Conservation (phyloP, 2,888 invertebrate species). For the Unio delphinus region DNA sequence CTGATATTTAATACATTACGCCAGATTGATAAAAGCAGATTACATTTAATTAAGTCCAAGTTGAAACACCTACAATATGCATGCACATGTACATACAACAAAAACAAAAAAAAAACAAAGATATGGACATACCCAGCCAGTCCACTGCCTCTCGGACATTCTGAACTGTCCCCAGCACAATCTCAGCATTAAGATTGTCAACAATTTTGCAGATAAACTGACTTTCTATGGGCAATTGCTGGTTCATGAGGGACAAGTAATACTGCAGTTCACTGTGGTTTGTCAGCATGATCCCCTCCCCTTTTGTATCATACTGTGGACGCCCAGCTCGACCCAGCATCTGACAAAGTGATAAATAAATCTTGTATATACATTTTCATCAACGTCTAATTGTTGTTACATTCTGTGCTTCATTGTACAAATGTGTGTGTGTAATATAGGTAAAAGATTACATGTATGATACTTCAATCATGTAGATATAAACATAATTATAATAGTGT, state of each 20-base stretch:
- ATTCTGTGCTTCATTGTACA: too few species aligned
- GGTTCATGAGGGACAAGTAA: slow-evolving; percentile 96
- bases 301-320: slow-evolving; percentile 98
- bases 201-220: slow-evolving; percentile 93
- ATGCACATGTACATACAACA: too few species aligned
- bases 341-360: slow-evolving; percentile 58
- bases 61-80: too few species aligned
- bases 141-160: slow-evolving; percentile 91
- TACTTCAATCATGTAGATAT: slow-evolving; percentile 2
- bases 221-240: slow-evolving; percentile 98
- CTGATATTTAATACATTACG: too few species aligned
- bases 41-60: too few species aligned
- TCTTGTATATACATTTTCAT: neutral
- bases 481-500: neutral
- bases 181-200: slow-evolving; percentile 98
- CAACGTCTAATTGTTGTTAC: too few species aligned
- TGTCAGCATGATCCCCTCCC: slow-evolving; percentile 95
- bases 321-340: slow-evolving; percentile 99
- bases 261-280: slow-evolving; percentile 99
- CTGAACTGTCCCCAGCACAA: slow-evolving; percentile 94
- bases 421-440: too few species aligned
- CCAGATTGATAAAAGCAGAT: too few species aligned
- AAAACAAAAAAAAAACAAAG: too few species aligned
- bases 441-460: neutral
- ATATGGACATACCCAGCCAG: slow-evolving; percentile 79